Base-by-base conservation (phyloP, 2,888 invertebrate genomes). In the Ectemnius continuus region DNA sequence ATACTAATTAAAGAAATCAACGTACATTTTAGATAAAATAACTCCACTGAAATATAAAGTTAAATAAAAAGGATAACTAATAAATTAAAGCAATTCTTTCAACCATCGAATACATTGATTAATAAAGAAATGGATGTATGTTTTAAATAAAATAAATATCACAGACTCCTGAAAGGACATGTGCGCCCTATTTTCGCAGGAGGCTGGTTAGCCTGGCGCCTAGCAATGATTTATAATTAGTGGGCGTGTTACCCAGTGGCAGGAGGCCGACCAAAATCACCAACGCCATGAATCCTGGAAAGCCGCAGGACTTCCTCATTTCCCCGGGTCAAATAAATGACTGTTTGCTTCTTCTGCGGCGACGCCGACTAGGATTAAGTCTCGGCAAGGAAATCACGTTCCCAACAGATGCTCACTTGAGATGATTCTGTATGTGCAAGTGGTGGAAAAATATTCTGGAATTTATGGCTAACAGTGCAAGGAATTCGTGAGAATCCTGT, bases 121-220 rank as follows among this genome's bases (percentile, higher is more conserved):
- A 28, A 28, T 5, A 5, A 28, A 28, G 28, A 28, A 28, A 5
- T 28, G 28, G 5, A 28, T 28, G 2, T 4, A n/a, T n/a, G n/a
- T n/a, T n/a, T n/a, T 20, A 20, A 20, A 20, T 20, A 20, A 20
- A 20, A 20, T 20, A 20, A 20, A 20, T 20, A 20, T 20, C 20
- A 20, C 2, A 2, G 20, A 11, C 2, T 14, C 48, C 8, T 14
- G 1, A 48, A 13, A 47, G 4, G 61, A 82, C 89, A 89, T 81
- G 84, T 89, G 90, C 79, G 85, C 86, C 89, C 88, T 88, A 88
- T 90, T 90, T 90, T 85, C 80, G 83, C 84, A 86, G 86, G 83
- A 81, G 69, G 84, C 84, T 73, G 67, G 69, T 62, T 80, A 75
- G 86, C 86, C 86, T 87, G 87, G 89, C 88, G 88, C 86, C 88